A percentile compares a stretch with the other conserved stretches of the same genome.
Evolutionary conservation across 2,888 invertebrate genomes (phyloP).

Genomic region (Ormyrus thymus): DNA sequence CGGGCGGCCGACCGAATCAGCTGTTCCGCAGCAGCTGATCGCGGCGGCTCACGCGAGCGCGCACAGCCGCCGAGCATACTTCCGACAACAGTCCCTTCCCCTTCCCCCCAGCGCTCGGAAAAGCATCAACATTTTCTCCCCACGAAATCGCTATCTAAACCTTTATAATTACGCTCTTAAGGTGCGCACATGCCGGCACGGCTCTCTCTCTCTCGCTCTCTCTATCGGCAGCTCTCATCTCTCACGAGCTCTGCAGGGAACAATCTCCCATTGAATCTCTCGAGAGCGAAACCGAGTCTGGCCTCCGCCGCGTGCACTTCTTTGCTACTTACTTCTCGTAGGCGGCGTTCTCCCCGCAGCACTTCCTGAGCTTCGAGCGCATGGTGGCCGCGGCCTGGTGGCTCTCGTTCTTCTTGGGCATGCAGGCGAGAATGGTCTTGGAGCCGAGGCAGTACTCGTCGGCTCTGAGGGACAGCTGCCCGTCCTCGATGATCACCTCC

Average conservation of each 20-base stretch:
- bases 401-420: constrained; percentile 68
- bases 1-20: constrained; percentile 4
- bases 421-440: constrained; percentile 80
- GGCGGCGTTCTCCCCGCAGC: constrained; percentile 82
- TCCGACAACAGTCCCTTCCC: too few relatives aligned
- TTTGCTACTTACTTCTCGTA: constrained; percentile 74
- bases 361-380: constrained; percentile 78
- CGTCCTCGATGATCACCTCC: constrained; percentile 78
- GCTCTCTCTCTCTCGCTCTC: neutral
- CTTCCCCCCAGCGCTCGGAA: neutral
- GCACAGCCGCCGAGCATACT: too few relatives aligned
- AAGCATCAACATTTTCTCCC: neutral
- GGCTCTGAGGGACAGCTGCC: constrained; percentile 76
- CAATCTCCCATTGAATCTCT: neutral
- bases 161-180: constrained; percentile 3
- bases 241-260: neutral
- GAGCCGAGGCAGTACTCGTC: constrained; percentile 83
- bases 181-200: constrained; percentile 3
- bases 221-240: neutral
- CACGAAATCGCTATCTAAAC: neutral
- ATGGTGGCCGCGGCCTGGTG: constrained; percentile 69
- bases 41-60: neutral
- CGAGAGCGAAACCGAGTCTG: neutral
- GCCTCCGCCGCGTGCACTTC: too few relatives aligned
- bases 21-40: constrained; percentile 35